Evolutionary conservation across 1,140 invertebrate species (phyloP), one percentile per base, ranked within the genome.

Genomic region (Choristoneura fumiferana): DNA sequence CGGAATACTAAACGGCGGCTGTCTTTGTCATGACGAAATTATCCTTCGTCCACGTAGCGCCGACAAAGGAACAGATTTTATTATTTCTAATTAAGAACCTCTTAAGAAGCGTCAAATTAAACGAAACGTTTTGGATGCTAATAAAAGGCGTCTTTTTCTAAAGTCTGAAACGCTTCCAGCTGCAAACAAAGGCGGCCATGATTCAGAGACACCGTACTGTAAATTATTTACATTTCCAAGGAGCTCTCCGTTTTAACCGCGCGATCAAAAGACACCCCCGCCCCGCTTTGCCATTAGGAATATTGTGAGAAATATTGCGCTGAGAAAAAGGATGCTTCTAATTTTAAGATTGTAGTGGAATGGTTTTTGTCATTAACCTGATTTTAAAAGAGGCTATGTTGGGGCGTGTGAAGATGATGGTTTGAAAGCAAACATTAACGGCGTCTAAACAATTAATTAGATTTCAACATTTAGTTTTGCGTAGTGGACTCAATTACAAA

Each of bases 211-310:
- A 22, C 18, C 4, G 43, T 22, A 54, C 57, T 54, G 58, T 75
- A 68, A 71, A 76, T 76, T 76, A 76, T 73, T 73, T 71, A 76
- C 71, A 67, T 65, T 71, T 36, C 69, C 69, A 67, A 35, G 58
- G 57, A 57, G 60, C 43, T 43, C n/a, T n/a, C 40, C 8, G 43
- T 49, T 49, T 49, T 12, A 49, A 49, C 43, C 43, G 43, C 43
- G 43, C 18, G 43, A 49, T 49, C 43, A 49, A 49, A 49, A 49
- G 43, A 49, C 43, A 17, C 40, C 43, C 43, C 18, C 43, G 17
- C 10, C 43, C 43, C 40, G 39, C 12, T 18, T 18, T 14, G 22
- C 43, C 43, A 49, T 49, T 49, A 49, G 8, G n/a, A 49, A 49
- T 18, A 49, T 49, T 33, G n/a, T 8, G 18, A 49, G 18, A 22